Evolutionary conservation across 2,888 invertebrate species (phyloP), one percentile per base, ranked within the genome.

Genomic region (Vesta saturnalis): DNA sequence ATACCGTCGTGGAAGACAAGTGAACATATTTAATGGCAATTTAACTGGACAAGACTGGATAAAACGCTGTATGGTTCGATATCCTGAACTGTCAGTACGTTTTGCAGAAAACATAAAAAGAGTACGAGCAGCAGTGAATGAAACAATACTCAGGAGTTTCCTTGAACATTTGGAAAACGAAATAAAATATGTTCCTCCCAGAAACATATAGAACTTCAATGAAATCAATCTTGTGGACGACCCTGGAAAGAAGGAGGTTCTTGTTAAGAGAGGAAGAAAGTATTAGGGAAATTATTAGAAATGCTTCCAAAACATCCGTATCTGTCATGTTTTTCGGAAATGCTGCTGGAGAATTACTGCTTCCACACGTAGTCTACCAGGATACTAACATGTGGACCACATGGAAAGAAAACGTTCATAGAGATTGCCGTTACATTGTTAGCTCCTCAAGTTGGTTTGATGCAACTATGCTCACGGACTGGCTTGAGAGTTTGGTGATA

Each of bases 401-500:
- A 23, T 75, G 64, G 69, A 65, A 49, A 8, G 49, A 10, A 8
- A 16, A 49, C 4, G 49, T 1, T 1, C 49, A 1, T 3, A 49
- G 15, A 8, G 49, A 49, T 6, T 49, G 8, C 15, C 49, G 49
- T 14, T 49, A 49, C 15, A 49, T 10, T 49, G 10, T 16, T 1
- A 16, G 49, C 4, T n/a, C 14, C 16, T 54, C 43, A 46, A 72
- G 72, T 54, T 75, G 75, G 73, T 72, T 75, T 67, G 75, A 74
- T 71, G 73, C 67, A 14, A 15, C 18, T 2, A 71, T 61, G 21
- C 75, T 75, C 35, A 18, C 57, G 49, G 55, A 60, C 19, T 65
- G 60, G 65, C 30, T 65, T 57, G 1, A 55, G 3, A n/a, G n/a
- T n/a, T n/a, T n/a, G n/a, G n/a, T n/a, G n/a, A n/a, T n/a, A n/a